Evolutionary conservation across 2,888 invertebrate species (phyloP).

Genomic region (Prosopocoilus inquinatus): DNA sequence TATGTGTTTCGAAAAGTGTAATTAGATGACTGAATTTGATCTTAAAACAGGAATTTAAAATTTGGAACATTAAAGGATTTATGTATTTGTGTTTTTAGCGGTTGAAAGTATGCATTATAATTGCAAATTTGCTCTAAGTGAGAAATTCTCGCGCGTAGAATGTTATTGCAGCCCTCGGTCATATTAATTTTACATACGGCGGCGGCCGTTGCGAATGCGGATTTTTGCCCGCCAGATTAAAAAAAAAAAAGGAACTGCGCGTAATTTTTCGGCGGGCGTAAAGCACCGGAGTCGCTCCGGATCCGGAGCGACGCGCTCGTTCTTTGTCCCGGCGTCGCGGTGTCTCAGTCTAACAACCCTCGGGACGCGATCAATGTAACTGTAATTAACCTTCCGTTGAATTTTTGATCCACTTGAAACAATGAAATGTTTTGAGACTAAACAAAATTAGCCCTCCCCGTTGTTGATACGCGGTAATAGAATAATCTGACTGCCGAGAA

Average conservation of each 20-base stretch:
- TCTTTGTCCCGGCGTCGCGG: conserved; percentile 2
- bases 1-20: too few relatives aligned
- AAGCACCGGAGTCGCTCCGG: neutral
- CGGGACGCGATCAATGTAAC: conserved; percentile 53
- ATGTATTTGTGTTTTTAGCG: neutral
- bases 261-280: neutral
- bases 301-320: conserved; percentile 5
- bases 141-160: neutral
- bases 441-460: conserved; percentile 61
- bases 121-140: conserved; percentile 8
- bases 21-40: too few relatives aligned
- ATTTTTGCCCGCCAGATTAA: neutral
- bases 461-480: conserved; percentile 70
- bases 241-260: too few relatives aligned
- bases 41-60: too few relatives aligned
- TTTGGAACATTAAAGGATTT: neutral
- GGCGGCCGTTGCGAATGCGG: neutral
- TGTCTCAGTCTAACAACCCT: conserved; percentile 26
- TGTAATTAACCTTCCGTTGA: conserved; percentile 64
- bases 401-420: conserved; percentile 67
- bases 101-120: conserved; percentile 6
- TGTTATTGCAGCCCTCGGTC: neutral
- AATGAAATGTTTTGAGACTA: conserved; percentile 67
- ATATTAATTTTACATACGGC: neutral
- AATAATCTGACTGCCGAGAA: conserved; percentile 60